Base-by-base conservation (phyloP, 2,797 vertebrate species). In the Eurystomus glaucurus region DNA sequence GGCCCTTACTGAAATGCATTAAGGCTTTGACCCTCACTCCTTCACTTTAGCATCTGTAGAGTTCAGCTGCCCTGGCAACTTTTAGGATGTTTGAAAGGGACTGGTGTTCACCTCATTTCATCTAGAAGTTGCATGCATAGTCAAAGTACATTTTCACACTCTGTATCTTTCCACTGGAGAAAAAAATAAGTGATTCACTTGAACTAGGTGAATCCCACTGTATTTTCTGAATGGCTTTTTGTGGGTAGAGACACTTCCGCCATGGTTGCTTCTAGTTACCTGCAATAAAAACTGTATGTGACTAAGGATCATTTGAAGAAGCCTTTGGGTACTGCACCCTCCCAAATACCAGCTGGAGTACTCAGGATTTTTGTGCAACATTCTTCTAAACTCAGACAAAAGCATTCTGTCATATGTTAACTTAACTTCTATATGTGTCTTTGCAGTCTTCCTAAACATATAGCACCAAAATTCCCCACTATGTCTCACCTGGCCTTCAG, bases 41-140 rank as follows among this genome's bases (percentile, higher is more conserved):
- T 65, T 71, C 45, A 6, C 16, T 35, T 5, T 9, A 16, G 15
- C 0, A 0, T 33, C 29, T 39, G 51, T 33, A 65, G 8, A 80
- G 9, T 15, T 78, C 65, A 62, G 29, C n/a, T 71, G 39, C 29
- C 35, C 57, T 14, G 10, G 26, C 48, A 11, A 18, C 57, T 51
- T 58, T 14, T 11, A 58, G 43, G 33, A 4, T 3, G 0, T 70
- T 35, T 69, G 22, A 35, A 50, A 70, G 18, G 35, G 20, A 28
- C 14, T 28, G 12, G 2, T 60, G 9, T 60, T 12, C 29, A 37
- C 46, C 39, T 54, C 60, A 10, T 64, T 69, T 55, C 35, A 60
- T 10, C 35, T 35, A 10, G 17, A 60, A n/a, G 5, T 11, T n/a
- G 8, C 26, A 21, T 1, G 7, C 5, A 8, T 1, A 45, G 51